phyloP scores from a whole-genome alignment of 1,140 invertebrate genomes.

The Bradynema listronoti region DNA sequence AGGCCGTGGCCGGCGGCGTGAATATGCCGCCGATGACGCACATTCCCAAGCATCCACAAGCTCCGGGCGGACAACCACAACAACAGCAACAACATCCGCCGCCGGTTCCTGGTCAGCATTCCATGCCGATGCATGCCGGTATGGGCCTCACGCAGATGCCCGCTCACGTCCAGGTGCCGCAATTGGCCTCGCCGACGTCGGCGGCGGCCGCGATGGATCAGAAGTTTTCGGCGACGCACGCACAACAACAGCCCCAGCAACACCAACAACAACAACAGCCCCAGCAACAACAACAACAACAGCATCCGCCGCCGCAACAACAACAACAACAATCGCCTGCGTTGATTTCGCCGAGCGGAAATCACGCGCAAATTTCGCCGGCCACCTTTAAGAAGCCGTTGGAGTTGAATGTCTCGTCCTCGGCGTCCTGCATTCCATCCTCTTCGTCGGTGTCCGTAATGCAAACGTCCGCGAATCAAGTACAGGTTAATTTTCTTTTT shows the following conservation, averaged over 20 bases:
- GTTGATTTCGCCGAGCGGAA: background rate
- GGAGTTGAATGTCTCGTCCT: constrained; percentile 3
- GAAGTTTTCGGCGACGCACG: constrained; percentile 2
- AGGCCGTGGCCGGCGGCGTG: too few relatives aligned
- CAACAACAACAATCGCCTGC: constrained; percentile 7
- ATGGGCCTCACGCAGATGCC: background rate
- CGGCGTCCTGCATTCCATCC: background rate
- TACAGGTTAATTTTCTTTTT: constrained; percentile 25
- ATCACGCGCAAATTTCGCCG: background rate
- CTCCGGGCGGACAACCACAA: constrained; percentile 24
- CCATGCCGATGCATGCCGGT: background rate
- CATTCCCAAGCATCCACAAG: too few relatives aligned
- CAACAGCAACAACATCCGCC: constrained; percentile 29
- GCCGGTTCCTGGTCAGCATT: background rate
- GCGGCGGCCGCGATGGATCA: background rate
- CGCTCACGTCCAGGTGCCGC: constrained; percentile 6
- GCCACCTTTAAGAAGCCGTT: constrained; percentile 37
- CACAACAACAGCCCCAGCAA: constrained; percentile 28
- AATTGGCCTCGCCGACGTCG: background rate
- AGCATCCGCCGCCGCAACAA: constrained; percentile 16
- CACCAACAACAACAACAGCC: constrained; percentile 20
- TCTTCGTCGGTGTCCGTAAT: constrained; percentile 23
- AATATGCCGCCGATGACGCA: too few relatives aligned
- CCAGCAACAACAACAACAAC: constrained; percentile 18
- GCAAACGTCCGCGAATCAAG: constrained; percentile 38